Evolutionary conservation across 2,888 invertebrate species (phyloP).

Genomic region (Pedicia rivosa): DNA sequence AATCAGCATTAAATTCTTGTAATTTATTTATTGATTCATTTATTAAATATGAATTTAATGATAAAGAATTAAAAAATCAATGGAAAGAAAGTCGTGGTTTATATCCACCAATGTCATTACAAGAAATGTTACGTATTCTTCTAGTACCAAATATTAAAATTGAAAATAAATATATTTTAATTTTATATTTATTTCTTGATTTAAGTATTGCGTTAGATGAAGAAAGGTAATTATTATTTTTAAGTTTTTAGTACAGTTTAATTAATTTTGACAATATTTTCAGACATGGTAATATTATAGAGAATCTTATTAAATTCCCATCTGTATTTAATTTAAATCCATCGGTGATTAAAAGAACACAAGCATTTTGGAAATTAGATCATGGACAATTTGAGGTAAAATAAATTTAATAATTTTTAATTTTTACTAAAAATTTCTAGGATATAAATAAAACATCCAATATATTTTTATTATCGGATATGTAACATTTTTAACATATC

Average conservation of each 20-base stretch:
- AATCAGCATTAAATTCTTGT: conserved; percentile 18
- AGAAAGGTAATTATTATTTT: too few species aligned
- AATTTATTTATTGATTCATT: conserved; percentile 24
- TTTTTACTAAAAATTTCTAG: too few species aligned
- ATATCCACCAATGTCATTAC: conserved; percentile 74
- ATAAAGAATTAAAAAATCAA: conserved; percentile 34
- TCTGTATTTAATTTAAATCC: conserved; percentile 61
- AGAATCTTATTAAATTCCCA: conserved; percentile 62
- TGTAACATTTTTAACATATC: too few species aligned
- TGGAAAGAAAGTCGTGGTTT: conserved; percentile 51
- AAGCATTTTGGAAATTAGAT: conserved; percentile 82
- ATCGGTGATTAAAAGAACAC: conserved; percentile 59
- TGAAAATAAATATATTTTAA: conserved; percentile 58
- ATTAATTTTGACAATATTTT: too few species aligned
- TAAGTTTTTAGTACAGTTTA: too few species aligned
- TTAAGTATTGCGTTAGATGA: conserved; percentile 54
- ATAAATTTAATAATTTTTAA: too few species aligned
- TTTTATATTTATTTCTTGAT: conserved; percentile 70
- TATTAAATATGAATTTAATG: conserved; percentile 32
- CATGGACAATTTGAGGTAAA: conserved; percentile 68
- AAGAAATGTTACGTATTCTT: conserved; percentile 59
- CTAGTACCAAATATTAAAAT: conserved; percentile 48
- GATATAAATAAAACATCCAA: neutral
- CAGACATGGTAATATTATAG: conserved; percentile 46
- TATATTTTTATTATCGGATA: too few species aligned